These are phyloP conservation scores for Otus sunia DNA, from an alignment of 2,113 vertebrate species.

Conservation along the genomic window DNA sequence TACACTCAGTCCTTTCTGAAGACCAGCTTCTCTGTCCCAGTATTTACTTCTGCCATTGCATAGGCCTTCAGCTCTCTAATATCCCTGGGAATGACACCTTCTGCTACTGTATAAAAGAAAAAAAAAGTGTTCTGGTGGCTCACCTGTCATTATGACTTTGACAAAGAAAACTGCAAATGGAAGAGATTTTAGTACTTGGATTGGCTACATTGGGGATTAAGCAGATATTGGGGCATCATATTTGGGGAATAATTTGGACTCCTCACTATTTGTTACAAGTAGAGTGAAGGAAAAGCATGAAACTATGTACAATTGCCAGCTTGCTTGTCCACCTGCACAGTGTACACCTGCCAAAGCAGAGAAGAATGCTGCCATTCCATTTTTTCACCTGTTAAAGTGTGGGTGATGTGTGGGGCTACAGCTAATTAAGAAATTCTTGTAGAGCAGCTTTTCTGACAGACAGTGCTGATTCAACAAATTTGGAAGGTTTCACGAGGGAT, in stretches of 20 bases:
- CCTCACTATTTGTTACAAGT: not conserved
- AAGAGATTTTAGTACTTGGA: not conserved
- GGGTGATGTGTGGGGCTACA: not conserved
- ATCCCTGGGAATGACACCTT: not conserved
- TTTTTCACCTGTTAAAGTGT: not conserved
- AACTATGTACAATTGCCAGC: not conserved
- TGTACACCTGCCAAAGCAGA: not conserved
- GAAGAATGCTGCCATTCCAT: not conserved
- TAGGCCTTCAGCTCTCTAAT: not conserved
- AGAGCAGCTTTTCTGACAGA: not conserved
- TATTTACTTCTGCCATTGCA: not conserved
- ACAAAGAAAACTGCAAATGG: not conserved
- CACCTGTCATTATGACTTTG: not conserved
- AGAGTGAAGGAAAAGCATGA: not conserved
- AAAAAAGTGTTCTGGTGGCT: not conserved
- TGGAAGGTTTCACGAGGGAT: not conserved
- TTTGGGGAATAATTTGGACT: not conserved
- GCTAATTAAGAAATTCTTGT: not conserved
- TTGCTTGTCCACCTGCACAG: not conserved
- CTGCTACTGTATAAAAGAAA: not conserved
- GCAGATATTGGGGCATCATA: not conserved
- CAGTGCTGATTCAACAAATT: not conserved
- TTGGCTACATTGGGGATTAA: not conserved
- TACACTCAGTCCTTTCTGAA: not conserved
- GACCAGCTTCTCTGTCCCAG: not conserved